These are phyloP conservation scores for Heteromormyrus szaboi DNA, from an alignment of 2,797 vertebrate genomes.

Conservation along the genomic window DNA sequence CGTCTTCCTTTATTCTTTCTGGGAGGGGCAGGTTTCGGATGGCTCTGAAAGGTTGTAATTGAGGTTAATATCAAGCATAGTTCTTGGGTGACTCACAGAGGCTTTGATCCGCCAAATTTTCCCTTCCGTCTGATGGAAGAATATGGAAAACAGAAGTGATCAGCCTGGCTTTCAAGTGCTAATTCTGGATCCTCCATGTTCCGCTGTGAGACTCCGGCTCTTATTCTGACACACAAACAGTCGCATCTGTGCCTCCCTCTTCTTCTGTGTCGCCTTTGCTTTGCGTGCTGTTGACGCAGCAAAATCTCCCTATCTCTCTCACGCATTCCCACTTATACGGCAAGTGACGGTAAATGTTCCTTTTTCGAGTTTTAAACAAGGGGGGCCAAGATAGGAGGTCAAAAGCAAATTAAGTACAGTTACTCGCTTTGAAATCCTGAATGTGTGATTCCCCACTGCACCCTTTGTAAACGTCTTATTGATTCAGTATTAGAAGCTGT, in stretches of 20 bases:
- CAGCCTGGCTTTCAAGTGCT: neutral
- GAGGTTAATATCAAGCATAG: slow-evolving; percentile 55
- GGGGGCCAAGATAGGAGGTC: neutral
- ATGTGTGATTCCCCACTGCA: neutral
- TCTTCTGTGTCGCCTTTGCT: neutral
- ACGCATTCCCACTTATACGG: neutral
- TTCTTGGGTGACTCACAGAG: slow-evolving; percentile 40
- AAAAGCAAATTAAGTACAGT: neutral
- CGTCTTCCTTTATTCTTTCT: slow-evolving; percentile 31
- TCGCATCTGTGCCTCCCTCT: neutral
- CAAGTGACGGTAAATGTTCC: neutral
- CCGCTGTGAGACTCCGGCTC: neutral
- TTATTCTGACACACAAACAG: neutral
- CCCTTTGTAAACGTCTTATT: neutral
- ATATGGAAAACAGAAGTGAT: neutral
- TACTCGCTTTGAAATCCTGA: neutral
- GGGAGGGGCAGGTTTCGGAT: slow-evolving; percentile 28
- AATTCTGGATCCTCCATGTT: neutral
- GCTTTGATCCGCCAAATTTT: neutral
- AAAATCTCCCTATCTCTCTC: neutral
- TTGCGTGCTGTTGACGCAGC: neutral
- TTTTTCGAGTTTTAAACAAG: neutral
- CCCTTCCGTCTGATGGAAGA: neutral
- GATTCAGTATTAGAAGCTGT: neutral
- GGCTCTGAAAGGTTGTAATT: slow-evolving; percentile 50